Conservation (phyloP, 2,888 invertebrate genomes). For the Temnothorax ravouxi region DNA sequence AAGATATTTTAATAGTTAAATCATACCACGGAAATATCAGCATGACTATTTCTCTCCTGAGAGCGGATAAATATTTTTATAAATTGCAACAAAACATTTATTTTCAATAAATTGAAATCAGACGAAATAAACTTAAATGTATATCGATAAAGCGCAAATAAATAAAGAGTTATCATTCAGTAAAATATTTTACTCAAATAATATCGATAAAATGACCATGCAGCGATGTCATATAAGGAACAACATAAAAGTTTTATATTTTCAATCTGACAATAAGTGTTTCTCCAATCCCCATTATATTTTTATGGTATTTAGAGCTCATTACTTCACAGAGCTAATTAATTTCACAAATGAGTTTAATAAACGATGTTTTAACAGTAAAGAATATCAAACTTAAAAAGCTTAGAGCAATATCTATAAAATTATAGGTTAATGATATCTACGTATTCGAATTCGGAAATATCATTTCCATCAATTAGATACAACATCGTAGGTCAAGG, state of each 20-base stretch:
- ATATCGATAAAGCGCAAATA: constrained; percentile 21
- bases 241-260: background rate
- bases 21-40: background rate
- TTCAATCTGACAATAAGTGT: background rate
- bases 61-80: constrained; percentile 14
- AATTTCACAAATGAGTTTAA: background rate
- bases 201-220: constrained; percentile 11
- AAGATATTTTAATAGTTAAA: constrained; percentile 11
- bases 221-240: background rate
- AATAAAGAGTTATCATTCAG: constrained; percentile 14
- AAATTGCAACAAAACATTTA: constrained; percentile 14
- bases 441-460: background rate
- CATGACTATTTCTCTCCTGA: background rate
- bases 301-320: background rate
- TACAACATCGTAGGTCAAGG: constrained; percentile 42
- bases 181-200: constrained; percentile 29
- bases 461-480: background rate
- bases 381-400: background rate
- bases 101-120: constrained; percentile 25
- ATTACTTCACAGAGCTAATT: background rate
- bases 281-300: background rate
- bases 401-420: background rate
- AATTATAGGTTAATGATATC: background rate
- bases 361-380: background rate
- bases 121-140: background rate